These are phyloP conservation scores for Platycheirus albimanus DNA, from an alignment of 2,888 invertebrate species.

Conservation along the genomic window DNA sequence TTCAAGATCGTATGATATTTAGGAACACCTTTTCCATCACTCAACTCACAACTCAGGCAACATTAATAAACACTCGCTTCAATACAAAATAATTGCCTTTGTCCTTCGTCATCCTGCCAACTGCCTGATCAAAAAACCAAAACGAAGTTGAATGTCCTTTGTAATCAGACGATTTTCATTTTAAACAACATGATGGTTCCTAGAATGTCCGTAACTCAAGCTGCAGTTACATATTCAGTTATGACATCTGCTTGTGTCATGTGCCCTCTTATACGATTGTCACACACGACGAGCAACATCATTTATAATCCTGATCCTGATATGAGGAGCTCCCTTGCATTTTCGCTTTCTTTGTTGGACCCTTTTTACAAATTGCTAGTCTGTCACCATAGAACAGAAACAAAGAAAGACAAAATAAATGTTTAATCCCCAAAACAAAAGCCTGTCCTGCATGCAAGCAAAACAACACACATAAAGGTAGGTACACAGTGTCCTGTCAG, in stretches of 20 bases:
- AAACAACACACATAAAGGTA: too few species aligned
- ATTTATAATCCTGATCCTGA: neutral
- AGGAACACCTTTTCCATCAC: too few species aligned
- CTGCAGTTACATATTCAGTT: slow-evolving; percentile 29
- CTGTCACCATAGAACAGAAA: neutral
- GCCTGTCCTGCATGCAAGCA: neutral
- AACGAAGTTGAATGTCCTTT: neutral
- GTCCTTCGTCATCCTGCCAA: too few species aligned
- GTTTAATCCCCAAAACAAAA: slow-evolving; percentile 1
- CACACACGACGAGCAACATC: neutral
- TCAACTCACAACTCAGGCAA: too few species aligned
- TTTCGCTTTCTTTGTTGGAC: neutral
- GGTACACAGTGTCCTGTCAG: neutral
- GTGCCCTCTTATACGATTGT: slow-evolving; percentile 18
- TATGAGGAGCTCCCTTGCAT: neutral
- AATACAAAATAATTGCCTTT: too few species aligned
- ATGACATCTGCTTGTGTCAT: slow-evolving; percentile 51
- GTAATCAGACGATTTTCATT: neutral
- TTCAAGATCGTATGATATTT: too few species aligned
- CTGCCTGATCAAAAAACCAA: too few species aligned
- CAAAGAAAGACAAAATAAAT: neutral
- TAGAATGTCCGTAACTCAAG: slow-evolving; percentile 21
- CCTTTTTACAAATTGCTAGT: neutral
- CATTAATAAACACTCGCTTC: too few species aligned
- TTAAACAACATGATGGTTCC: neutral